These are phyloP conservation scores for Drosophila eugracilis DNA, from an alignment of 1,140 invertebrate genomes.

Conservation along the genomic window DNA sequence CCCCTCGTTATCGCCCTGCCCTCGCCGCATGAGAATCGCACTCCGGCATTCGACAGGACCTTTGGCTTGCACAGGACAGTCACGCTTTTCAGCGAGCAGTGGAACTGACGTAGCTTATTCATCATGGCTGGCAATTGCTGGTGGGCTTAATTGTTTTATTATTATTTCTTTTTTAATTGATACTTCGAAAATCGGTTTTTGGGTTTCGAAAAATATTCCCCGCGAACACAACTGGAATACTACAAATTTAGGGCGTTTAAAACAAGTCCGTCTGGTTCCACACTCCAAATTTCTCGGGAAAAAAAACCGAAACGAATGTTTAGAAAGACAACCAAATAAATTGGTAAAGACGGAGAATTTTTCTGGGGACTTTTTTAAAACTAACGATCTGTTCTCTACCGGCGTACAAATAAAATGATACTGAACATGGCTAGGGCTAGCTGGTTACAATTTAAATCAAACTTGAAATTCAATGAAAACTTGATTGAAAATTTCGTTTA, in stretches of 20 bases:
- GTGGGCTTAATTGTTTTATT: not conserved
- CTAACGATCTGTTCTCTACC: constrained; percentile 34
- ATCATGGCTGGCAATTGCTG: not conserved
- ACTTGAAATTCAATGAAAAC: constrained; percentile 5
- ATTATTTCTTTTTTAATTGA: too few species aligned
- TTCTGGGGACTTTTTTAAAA: constrained; percentile 30
- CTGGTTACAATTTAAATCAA: too few species aligned
- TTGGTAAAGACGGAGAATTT: constrained; percentile 11
- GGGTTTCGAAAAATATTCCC: not conserved
- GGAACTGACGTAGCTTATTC: constrained; percentile 21
- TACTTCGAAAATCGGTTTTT: not conserved
- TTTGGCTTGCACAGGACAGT: constrained; percentile 6
- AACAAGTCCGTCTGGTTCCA: constrained; percentile 22
- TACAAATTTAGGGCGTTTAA: constrained; percentile 9
- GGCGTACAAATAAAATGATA: constrained; percentile 34
- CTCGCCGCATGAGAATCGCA: constrained; percentile 13
- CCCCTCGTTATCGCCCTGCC: constrained; percentile 41
- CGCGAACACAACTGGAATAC: not conserved
- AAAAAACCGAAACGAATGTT: constrained; percentile 11
- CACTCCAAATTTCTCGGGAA: constrained; percentile 13
- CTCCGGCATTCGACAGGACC: not conserved
- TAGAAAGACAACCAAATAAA: not conserved
- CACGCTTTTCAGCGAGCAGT: not conserved
- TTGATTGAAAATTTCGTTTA: not conserved
- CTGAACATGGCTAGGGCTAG: not conserved